These are phyloP conservation scores for Tragelaphus oryx DNA, from an alignment of 2,797 vertebrate genomes.

Conservation along the genomic window DNA sequence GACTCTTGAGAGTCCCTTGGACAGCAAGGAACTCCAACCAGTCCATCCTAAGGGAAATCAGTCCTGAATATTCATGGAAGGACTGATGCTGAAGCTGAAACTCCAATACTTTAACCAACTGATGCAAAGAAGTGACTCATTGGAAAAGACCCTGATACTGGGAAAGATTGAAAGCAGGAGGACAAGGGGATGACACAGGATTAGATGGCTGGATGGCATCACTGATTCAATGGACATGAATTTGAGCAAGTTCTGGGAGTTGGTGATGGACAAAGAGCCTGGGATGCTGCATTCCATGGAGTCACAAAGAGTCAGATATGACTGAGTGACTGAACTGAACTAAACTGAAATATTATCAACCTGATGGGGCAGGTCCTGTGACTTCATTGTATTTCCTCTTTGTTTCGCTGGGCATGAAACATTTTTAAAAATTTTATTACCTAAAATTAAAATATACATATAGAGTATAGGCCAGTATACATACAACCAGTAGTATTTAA, in stretches of 20 bases:
- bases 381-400: not conserved
- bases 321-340: not conserved
- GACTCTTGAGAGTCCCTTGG: not conserved
- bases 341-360: not conserved
- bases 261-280: not conserved
- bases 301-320: rapidly evolving
- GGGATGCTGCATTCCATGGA: not conserved
- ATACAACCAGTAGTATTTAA: not conserved
- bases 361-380: not conserved
- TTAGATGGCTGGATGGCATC: not conserved
- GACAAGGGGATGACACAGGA: not conserved
- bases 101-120: not conserved
- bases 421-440: not conserved
- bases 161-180: not conserved
- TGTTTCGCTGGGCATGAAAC: not conserved
- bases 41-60: not conserved
- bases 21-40: not conserved
- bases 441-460: not conserved
- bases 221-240: not conserved
- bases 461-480: not conserved
- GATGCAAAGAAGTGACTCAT: not conserved
- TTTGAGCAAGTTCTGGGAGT: not conserved
- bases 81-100: not conserved
- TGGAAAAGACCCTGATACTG: not conserved
- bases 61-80: not conserved